Evolutionary conservation across 2,113 vertebrate genomes (phyloP).

Genomic region (Gambusia holbrooki): DNA sequence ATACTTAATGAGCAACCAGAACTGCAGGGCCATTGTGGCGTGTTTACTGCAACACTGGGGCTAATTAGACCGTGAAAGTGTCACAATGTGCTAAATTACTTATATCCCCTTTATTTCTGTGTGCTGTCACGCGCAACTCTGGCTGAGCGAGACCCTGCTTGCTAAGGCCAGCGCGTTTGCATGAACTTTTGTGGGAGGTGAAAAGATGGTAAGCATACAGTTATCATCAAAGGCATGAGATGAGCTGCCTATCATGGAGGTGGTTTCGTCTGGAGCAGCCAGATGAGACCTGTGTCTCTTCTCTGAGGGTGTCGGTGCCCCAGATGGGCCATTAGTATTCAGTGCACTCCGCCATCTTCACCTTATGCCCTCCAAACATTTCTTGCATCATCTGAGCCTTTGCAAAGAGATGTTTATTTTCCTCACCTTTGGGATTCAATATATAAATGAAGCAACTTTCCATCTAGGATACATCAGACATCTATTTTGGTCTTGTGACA

Average conservation of each 20-base stretch:
- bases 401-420: neutral
- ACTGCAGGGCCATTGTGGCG: conserved; percentile 65
- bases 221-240: conserved; percentile 39
- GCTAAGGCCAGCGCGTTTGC: conserved; percentile 39
- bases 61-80: conserved; percentile 78
- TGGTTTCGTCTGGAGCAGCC: conserved; percentile 8
- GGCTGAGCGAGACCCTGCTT: neutral
- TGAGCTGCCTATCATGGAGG: conserved; percentile 14
- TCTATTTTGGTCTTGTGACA: neutral
- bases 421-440: neutral
- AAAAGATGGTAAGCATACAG: conserved; percentile 53
- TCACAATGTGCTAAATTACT: conserved; percentile 73
- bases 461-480: neutral
- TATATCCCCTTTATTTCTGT: conserved; percentile 42
- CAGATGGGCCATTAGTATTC: conserved; percentile 24
- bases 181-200: conserved; percentile 55
- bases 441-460: neutral
- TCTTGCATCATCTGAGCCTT: neutral
- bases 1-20: conserved; percentile 70
- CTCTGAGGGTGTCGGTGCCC: conserved; percentile 36
- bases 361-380: neutral
- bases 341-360: neutral
- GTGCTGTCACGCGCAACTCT: conserved; percentile 10
- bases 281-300: conserved; percentile 25
- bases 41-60: conserved; percentile 75